Conservation (phyloP, 1,140 invertebrate genomes). For the Contarinia nasturtii region DNA sequence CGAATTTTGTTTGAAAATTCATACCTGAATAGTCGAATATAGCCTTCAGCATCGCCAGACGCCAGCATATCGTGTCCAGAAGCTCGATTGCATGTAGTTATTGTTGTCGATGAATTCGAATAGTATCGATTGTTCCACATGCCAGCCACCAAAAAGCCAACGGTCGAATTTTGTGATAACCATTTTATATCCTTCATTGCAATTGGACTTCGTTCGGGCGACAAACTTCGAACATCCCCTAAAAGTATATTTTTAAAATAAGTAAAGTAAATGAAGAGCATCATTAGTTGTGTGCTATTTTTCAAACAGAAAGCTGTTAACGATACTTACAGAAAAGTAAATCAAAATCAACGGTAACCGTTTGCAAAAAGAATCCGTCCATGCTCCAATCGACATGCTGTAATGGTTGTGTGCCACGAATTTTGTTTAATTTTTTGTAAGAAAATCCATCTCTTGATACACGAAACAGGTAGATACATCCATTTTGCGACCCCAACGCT, state of each 20-base stretch:
- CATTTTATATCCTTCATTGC: conserved; percentile 80
- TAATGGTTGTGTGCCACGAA: conserved; percentile 59
- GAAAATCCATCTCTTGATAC: conserved; percentile 71
- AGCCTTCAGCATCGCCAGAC: conserved; percentile 78
- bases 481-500: conserved; percentile 79
- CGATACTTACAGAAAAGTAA: conserved; percentile 64
- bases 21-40: conserved; percentile 68
- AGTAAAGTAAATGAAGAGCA: too few species aligned
- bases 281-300: too few species aligned
- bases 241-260: too few species aligned
- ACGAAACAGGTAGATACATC: conserved; percentile 65
- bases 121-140: conserved; percentile 82
- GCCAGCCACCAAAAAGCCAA: conserved; percentile 71
- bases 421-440: conserved; percentile 74
- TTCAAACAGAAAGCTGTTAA: too few species aligned
- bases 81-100: conserved; percentile 62
- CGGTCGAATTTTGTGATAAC: conserved; percentile 65
- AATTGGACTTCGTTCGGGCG: conserved; percentile 62
- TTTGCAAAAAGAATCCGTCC: conserved; percentile 69
- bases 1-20: not conserved
- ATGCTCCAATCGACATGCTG: conserved; percentile 81
- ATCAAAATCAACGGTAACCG: conserved; percentile 84
- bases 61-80: conserved; percentile 65
- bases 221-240: conserved; percentile 74
- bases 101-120: conserved; percentile 50